A percentile compares a stretch with the other conserved stretches of the same genome.
phyloP scores from a whole-genome alignment of 92 coral and sea anemone genomes.

The Epizoanthus stellaris region DNA sequence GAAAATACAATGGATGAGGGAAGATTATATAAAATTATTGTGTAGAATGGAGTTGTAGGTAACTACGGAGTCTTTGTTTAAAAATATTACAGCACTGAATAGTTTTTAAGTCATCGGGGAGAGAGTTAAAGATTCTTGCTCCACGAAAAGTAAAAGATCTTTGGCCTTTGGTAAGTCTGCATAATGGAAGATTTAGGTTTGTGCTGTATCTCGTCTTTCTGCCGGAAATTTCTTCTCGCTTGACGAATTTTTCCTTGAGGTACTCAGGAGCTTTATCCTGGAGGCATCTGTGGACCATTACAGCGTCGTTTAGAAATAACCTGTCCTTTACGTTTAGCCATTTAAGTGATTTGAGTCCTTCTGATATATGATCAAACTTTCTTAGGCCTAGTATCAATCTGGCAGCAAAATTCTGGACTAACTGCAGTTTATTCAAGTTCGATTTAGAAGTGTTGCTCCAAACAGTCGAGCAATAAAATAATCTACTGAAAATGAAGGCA shows the following conservation, averaged over 20 bases:
- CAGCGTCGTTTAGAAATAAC: slow-evolving; percentile 34
- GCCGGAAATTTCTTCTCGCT: background rate
- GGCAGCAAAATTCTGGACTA: slow-evolving; percentile 48
- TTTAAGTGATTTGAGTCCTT: slow-evolving; percentile 29
- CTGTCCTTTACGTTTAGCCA: slow-evolving; percentile 43
- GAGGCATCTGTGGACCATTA: slow-evolving; percentile 31
- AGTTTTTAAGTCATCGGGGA: too few relatives aligned
- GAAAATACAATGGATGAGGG: too few relatives aligned
- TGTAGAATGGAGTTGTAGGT: too few relatives aligned
- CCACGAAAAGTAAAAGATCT: slow-evolving; percentile 46
- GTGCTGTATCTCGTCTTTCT: slow-evolving; percentile 39
- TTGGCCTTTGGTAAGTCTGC: slow-evolving; percentile 60
- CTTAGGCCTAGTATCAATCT: slow-evolving; percentile 45
- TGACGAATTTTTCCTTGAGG: slow-evolving; percentile 14
- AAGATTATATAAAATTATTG: too few relatives aligned
- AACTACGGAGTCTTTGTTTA: too few relatives aligned
- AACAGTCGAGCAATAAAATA: slow-evolving; percentile 51
- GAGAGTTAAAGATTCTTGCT: slow-evolving; percentile 32
- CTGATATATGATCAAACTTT: slow-evolving; percentile 56
- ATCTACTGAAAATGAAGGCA: slow-evolving; percentile 34
- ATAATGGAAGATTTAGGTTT: slow-evolving; percentile 42
- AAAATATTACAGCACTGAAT: too few relatives aligned
- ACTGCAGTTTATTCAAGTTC: slow-evolving; percentile 47
- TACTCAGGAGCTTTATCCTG: slow-evolving; percentile 19
- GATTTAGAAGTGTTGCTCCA: slow-evolving; percentile 45